phyloP scores from a whole-genome alignment of 2,797 vertebrate species.

The Cuculus canorus region DNA sequence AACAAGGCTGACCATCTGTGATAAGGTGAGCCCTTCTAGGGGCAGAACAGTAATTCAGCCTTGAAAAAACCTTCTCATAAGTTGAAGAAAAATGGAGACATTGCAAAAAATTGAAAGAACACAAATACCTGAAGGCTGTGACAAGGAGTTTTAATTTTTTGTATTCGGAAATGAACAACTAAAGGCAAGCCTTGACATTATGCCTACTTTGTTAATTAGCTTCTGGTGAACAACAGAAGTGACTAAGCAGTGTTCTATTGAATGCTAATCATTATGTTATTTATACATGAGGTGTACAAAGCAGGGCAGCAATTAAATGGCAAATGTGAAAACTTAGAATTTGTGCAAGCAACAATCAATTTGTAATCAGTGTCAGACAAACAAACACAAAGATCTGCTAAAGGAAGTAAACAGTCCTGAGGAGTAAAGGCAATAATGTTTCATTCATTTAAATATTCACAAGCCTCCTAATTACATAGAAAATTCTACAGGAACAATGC shows the following conservation, averaged over 20 bases:
- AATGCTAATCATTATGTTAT: not conserved
- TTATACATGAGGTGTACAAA: not conserved
- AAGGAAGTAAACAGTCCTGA: not conserved
- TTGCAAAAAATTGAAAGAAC: not conserved
- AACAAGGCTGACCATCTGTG: not conserved
- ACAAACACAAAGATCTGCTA: not conserved
- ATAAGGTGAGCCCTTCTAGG: not conserved
- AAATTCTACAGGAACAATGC: not conserved
- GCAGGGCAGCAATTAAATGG: not conserved
- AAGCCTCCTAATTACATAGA: not conserved
- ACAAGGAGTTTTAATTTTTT: not conserved
- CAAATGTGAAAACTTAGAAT: not conserved
- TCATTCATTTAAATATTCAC: not conserved
- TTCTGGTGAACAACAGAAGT: not conserved
- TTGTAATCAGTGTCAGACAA: not conserved
- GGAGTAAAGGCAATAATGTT: not conserved
- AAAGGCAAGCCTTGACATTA: not conserved
- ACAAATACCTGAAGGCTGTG: not conserved
- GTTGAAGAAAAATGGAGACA: not conserved
- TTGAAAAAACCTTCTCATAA: not conserved
- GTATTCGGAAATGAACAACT: not conserved
- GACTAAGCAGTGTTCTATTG: not conserved
- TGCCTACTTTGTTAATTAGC: not conserved
- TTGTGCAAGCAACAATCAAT: not conserved
- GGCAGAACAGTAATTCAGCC: not conserved